Percentiles rank a stretch among this genome's conserved stretches.
phyloP scores from a whole-genome alignment of 2,797 vertebrate species.

The Sphaeramia orbicularis region DNA sequence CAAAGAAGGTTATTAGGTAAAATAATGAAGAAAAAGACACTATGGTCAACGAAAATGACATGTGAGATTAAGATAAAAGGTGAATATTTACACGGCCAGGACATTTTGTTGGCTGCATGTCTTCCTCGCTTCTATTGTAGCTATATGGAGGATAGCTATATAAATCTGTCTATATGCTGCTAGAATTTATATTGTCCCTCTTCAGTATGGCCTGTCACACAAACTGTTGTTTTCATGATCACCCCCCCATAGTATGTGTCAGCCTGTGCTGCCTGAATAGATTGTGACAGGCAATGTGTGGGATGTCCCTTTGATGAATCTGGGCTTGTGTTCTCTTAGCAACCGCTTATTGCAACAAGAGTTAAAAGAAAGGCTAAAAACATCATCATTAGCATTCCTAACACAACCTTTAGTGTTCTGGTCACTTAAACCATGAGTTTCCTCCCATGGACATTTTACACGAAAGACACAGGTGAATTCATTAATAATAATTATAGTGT shows the following conservation, averaged over 20 bases:
- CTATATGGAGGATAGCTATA: slow-evolving; percentile 1
- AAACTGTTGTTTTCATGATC: slow-evolving; percentile 43
- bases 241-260: slow-evolving; percentile 65
- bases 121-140: neutral
- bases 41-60: neutral
- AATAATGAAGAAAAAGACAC: neutral
- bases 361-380: slow-evolving; percentile 47
- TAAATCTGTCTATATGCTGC: slow-evolving; percentile 6
- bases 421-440: neutral
- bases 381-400: neutral
- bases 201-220: slow-evolving; percentile 62
- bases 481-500: neutral
- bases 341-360: slow-evolving; percentile 60
- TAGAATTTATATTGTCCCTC: slow-evolving; percentile 49
- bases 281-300: slow-evolving; percentile 74
- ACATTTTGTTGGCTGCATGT: slow-evolving; percentile 8
- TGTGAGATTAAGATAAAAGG: neutral
- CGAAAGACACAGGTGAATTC: neutral
- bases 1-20: no score
- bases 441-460: neutral
- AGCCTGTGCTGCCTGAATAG: slow-evolving; percentile 72
- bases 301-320: slow-evolving; percentile 76
- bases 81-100: neutral
- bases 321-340: slow-evolving; percentile 61
- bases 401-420: neutral